Conservation (phyloP, 1,140 invertebrate genomes). For the Lanistes nyassanus region DNA sequence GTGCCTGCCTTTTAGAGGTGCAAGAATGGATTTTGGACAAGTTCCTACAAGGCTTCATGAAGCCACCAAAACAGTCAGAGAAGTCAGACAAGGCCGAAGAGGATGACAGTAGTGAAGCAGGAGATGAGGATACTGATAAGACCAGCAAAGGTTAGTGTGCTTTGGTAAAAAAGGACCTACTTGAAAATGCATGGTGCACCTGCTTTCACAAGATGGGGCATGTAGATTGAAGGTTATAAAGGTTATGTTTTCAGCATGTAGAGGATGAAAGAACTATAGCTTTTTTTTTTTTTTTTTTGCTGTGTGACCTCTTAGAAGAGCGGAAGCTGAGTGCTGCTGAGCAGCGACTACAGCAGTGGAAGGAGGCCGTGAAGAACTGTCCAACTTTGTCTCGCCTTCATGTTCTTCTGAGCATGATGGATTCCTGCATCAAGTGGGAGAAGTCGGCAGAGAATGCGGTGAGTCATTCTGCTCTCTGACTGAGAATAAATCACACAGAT, state of each 20-base stretch:
- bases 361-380: slow-evolving; percentile 60
- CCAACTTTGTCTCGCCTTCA: slow-evolving; percentile 65
- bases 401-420: slow-evolving; percentile 66
- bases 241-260: neutral
- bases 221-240: neutral
- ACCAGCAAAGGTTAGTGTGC: slow-evolving; percentile 14
- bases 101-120: slow-evolving; percentile 12
- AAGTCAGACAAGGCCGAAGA: slow-evolving; percentile 4
- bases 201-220: too few species aligned
- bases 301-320: slow-evolving; percentile 39
- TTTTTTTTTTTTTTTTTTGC: neutral
- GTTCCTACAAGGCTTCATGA: slow-evolving; percentile 60
- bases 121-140: slow-evolving; percentile 9
- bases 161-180: too few species aligned
- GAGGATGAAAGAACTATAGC: neutral
- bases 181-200: too few species aligned
- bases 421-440: slow-evolving; percentile 68
- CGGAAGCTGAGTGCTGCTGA: slow-evolving; percentile 41
- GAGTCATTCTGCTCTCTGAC: slow-evolving; percentile 31
- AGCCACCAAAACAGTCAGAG: slow-evolving; percentile 21
- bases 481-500: neutral
- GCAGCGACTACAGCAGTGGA: slow-evolving; percentile 56
- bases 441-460: slow-evolving; percentile 69
- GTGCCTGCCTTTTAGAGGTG: slow-evolving; percentile 49
- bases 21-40: slow-evolving; percentile 56